These are phyloP conservation scores for Bombus soroeensis DNA, from an alignment of 1,140 invertebrate species.

Conservation along the genomic window DNA sequence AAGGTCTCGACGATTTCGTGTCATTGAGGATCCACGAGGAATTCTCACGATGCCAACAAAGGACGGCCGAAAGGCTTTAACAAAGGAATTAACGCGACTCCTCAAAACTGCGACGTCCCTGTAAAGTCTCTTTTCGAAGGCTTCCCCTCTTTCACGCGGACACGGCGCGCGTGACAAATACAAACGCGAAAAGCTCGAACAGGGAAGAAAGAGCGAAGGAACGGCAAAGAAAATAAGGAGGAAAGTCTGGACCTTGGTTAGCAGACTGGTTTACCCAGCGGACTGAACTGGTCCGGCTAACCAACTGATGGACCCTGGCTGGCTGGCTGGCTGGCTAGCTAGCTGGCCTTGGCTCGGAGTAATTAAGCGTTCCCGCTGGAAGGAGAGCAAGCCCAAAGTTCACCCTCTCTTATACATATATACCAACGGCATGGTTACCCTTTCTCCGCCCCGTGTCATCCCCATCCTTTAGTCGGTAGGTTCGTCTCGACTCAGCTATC, in stretches of 20 bases:
- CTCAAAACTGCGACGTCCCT: neutral
- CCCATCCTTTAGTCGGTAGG: neutral
- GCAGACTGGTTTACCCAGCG: neutral
- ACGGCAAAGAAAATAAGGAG: neutral
- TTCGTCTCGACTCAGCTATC: conserved; percentile 23
- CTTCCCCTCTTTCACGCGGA: neutral
- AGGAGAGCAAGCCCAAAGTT: conserved; percentile 54
- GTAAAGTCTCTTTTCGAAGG: neutral
- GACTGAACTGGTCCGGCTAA: neutral
- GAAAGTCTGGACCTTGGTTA: neutral
- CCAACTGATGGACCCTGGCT: conserved; percentile 17
- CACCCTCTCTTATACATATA: conserved; percentile 1
- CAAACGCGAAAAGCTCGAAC: neutral
- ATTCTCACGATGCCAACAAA: neutral
- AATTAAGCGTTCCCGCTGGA: conserved; percentile 61
- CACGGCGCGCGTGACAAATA: neutral
- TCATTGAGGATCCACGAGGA: neutral
- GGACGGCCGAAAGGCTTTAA: neutral
- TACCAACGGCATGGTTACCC: conserved; percentile 24
- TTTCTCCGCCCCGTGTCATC: neutral
- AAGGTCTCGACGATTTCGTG: too few relatives aligned
- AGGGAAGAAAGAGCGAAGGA: too few relatives aligned
- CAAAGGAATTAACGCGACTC: neutral
- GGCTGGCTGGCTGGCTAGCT: conserved; percentile 15
- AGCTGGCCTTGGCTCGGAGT: conserved; percentile 46